phyloP scores from a whole-genome alignment of 1,140 invertebrate species.

The Diorhabda sublineata region DNA sequence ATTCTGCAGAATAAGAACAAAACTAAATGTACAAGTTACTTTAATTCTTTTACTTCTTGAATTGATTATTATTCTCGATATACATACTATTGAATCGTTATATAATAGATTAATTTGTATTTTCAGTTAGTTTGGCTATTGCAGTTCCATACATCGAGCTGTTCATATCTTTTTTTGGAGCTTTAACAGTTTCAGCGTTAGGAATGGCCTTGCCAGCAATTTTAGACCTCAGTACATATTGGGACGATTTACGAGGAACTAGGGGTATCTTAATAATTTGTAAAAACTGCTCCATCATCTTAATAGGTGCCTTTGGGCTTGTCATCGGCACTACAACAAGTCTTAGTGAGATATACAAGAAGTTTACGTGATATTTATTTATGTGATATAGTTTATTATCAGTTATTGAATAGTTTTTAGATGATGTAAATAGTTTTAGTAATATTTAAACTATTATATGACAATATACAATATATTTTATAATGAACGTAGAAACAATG shows the following conservation, averaged over 20 bases:
- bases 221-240: constrained; percentile 66
- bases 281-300: constrained; percentile 68
- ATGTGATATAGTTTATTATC: not conserved
- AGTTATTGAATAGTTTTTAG: no score
- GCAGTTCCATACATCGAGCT: constrained; percentile 78
- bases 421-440: no score
- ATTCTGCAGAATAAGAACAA: no score
- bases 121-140: constrained; percentile 69
- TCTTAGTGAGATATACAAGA: constrained; percentile 53
- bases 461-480: no score
- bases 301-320: constrained; percentile 64
- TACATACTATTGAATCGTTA: not conserved
- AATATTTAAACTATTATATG: no score
- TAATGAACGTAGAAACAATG: no score
- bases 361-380: constrained; percentile 20
- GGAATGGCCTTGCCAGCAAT: constrained; percentile 85
- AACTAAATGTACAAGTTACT: constrained; percentile 24
- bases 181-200: constrained; percentile 76
- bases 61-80: not conserved
- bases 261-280: constrained; percentile 48
- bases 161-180: constrained; percentile 87
- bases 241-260: constrained; percentile 54
- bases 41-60: constrained; percentile 32
- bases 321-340: constrained; percentile 69
- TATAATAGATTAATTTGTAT: not conserved